Evolutionary conservation across 1,140 invertebrate genomes (phyloP), one percentile per base, ranked within the genome.

Genomic region (Brachionus angularis): DNA sequence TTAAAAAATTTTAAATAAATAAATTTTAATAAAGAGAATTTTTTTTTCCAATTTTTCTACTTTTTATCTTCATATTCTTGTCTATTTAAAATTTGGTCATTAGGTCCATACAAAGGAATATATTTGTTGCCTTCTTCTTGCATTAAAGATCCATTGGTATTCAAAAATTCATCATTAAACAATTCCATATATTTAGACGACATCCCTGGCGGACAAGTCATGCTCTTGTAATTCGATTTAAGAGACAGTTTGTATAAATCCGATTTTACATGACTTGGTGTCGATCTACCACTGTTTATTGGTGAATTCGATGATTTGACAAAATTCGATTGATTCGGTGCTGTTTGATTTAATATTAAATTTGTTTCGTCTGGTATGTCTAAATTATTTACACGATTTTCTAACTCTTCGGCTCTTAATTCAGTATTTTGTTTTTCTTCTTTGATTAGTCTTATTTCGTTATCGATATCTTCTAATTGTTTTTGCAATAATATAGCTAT

Each of bases 401-500:
- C 94, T 33, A 99, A 83, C 80, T 98, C 94, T 82, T 98, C 96
- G 1, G 95, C 95, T 61, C 94, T 79, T 1, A 93, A 91, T 82
- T 98, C 96, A 52, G 83, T 82, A 77, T 87, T 93, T 81, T 98
- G 92, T 79, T 99, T 99, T 83, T 99, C 96, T 84, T 98, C 95
- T 85, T 98, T 91, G 49, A 96, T 96, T 75, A 96, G 83, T 74
- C 86, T 83, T 71, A 99, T 99, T 85, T 99, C 96, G 79, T 96
- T 96, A 83, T 99, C 98, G 76, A 99, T 99, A 74, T 96, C 96
- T 83, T 99, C 95, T 49, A 99, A 84, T 81, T 98, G 95, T 80
- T 99, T 94, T 82, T 99, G 96, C 72, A 99, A 84, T 91, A 98
- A 97, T 75, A 96, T 86, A 23, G 96, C 96, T 69, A 99, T 84